Conservation (phyloP, 30 jellyfish, hydroid and myxozoan species). For the Turritopsis rubra region DNA sequence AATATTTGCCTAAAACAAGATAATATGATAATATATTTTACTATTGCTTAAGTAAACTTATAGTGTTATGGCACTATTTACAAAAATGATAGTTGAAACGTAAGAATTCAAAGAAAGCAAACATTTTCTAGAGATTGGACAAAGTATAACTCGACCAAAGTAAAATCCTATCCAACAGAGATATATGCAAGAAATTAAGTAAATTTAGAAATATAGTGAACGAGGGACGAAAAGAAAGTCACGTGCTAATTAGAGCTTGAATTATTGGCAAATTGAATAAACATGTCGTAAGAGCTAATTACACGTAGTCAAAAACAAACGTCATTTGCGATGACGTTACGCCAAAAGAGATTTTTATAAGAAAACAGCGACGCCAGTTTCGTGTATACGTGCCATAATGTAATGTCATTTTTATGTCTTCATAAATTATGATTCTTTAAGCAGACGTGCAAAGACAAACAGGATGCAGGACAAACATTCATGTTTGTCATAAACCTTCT, state of each 20-base stretch:
- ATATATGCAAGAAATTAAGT: too few relatives aligned
- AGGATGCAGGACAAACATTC: background rate
- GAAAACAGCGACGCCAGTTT: background rate
- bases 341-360: background rate
- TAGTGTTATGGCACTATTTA: background rate
- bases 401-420: background rate
- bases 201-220: too few relatives aligned
- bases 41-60: background rate
- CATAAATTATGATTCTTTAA: background rate
- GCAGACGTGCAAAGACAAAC: background rate
- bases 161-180: too few relatives aligned
- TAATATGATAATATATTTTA: background rate
- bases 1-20: background rate
- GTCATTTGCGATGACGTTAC: background rate
- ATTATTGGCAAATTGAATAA: too few relatives aligned
- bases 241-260: too few relatives aligned
- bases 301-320: too few relatives aligned
- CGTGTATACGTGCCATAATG: background rate
- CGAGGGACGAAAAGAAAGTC: background rate
- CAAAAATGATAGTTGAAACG: background rate
- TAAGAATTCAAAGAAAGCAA: background rate
- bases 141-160: background rate
- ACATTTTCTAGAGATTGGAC: background rate
- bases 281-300: too few relatives aligned
- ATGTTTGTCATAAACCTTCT: background rate